Conservation (phyloP, 2,113 vertebrate genomes). For the Cromileptes altivelis region DNA sequence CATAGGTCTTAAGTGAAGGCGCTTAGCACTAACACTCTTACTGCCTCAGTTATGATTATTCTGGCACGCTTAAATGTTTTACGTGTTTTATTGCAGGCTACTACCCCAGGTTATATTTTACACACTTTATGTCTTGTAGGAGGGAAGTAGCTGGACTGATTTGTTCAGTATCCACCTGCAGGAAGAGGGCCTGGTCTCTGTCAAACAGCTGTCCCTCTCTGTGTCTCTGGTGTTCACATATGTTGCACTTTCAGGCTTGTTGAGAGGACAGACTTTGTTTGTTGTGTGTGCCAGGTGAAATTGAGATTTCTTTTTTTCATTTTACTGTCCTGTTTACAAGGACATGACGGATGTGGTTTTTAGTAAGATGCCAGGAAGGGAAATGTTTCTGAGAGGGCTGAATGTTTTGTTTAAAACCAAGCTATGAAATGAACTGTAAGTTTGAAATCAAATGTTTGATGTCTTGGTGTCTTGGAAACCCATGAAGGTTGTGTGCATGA, state of each 20-base stretch:
- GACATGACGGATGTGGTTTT: no score
- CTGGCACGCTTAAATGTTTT: slow-evolving; percentile 29
- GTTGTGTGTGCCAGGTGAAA: no score
- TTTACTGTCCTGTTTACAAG: no score
- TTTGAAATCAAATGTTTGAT: no score
- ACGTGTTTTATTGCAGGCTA: slow-evolving; percentile 28
- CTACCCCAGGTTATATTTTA: slow-evolving; percentile 9
- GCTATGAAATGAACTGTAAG: no score
- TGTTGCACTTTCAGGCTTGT: slow-evolving; percentile 27
- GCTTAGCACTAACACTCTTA: slow-evolving; percentile 52
- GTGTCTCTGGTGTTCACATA: slow-evolving; percentile 24
- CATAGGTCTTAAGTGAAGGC: slow-evolving; percentile 48
- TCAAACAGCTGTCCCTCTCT: slow-evolving; percentile 25
- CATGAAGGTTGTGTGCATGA: no score
- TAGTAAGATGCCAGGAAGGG: no score
- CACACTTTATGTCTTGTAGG: background rate
- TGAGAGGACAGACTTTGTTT: background rate
- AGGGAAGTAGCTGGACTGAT: background rate
- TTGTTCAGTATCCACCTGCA: slow-evolving; percentile 31
- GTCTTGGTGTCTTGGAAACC: no score
- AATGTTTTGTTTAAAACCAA: no score
- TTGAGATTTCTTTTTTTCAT: no score
- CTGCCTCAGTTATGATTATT: slow-evolving; percentile 46
- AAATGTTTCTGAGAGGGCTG: no score
- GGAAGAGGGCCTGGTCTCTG: slow-evolving; percentile 6